Base-by-base conservation (phyloP, 2,113 vertebrate genomes). In the Tenrec ecaudatus region DNA sequence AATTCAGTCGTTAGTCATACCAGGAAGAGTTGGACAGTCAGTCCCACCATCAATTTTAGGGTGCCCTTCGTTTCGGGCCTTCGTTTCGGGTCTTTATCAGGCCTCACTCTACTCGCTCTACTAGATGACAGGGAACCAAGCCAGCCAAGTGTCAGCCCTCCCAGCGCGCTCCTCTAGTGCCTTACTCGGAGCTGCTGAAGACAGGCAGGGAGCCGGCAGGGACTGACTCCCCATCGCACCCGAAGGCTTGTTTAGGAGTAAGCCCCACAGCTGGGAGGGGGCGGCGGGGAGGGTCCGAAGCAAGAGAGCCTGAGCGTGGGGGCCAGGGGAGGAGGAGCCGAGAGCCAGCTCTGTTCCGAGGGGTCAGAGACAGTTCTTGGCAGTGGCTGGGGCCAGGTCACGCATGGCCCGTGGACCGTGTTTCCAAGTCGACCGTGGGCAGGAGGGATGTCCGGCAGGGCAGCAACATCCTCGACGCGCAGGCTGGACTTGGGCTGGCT, bases 91-190 rank as follows among this genome's bases (percentile, higher is more conserved):
- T n/a, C n/a, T n/a, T n/a, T n/a, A n/a, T n/a, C n/a, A n/a, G n/a
- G n/a, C n/a, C n/a, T n/a, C n/a, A n/a, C n/a, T n/a, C n/a, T n/a
- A n/a, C n/a, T n/a, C n/a, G n/a, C n/a, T n/a, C n/a, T n/a, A n/a
- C n/a, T n/a, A n/a, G n/a, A n/a, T n/a, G n/a, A 53, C 22, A 80
- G 33, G 84, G 86, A 53, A 81, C 31, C 85, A 91, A 82, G 17
- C 84, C 80, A 57, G 20, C 47, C n/a, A 86, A 23, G 40, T 14
- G 82, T 58, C 57, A 53, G 62, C 43, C 47, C 85, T 33, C 80
- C 43, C 64, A 43, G 23, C 58, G 80, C 82, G 62, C 64, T 27
- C 17, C 40, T 36, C 86, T 22, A 2, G 9, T 31, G 58, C 58
- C 0, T 40, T 40, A 40, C 40, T 40, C 40, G 7, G 73, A 89